Percentiles rank a stretch among this genome's conserved stretches.
phyloP scores from a whole-genome alignment of 2,113 vertebrate genomes.

The Pogonocichla stellata region DNA sequence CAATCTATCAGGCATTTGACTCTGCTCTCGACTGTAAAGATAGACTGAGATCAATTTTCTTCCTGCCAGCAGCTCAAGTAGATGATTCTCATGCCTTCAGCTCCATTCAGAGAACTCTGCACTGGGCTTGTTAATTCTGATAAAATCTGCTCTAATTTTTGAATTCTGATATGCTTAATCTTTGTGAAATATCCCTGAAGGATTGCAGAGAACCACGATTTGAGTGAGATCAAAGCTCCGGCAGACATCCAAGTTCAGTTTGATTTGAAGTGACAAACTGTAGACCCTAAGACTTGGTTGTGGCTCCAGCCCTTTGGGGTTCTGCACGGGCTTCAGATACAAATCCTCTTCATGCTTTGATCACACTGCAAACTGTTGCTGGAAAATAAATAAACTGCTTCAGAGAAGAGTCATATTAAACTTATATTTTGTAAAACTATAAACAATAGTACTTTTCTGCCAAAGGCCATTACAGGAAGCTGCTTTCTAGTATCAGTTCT shows the following conservation, averaged over 20 bases:
- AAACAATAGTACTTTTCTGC: background rate
- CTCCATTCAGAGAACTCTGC: background rate
- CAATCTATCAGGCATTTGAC: slow-evolving; percentile 18
- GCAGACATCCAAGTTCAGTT: background rate
- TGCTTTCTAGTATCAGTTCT: background rate
- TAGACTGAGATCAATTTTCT: background rate
- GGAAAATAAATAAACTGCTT: background rate
- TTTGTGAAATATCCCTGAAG: background rate
- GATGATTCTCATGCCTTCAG: background rate
- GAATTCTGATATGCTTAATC: slow-evolving; percentile 4
- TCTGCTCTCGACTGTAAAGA: slow-evolving; percentile 7
- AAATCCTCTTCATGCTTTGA: background rate
- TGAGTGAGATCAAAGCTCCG: slow-evolving; percentile 8
- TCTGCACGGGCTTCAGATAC: background rate
- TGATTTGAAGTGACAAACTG: slow-evolving; percentile 28
- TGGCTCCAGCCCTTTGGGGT: background rate
- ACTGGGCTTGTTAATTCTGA: background rate
- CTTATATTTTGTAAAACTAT: background rate
- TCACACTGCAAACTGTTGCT: background rate
- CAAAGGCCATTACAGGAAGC: background rate
- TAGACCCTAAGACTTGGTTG: background rate
- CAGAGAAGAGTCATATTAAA: background rate
- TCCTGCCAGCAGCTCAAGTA: background rate
- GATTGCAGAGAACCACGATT: background rate
- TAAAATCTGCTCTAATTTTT: slow-evolving; percentile 38